Conservation (phyloP, 1,140 invertebrate species). For the Ips nitidus region DNA sequence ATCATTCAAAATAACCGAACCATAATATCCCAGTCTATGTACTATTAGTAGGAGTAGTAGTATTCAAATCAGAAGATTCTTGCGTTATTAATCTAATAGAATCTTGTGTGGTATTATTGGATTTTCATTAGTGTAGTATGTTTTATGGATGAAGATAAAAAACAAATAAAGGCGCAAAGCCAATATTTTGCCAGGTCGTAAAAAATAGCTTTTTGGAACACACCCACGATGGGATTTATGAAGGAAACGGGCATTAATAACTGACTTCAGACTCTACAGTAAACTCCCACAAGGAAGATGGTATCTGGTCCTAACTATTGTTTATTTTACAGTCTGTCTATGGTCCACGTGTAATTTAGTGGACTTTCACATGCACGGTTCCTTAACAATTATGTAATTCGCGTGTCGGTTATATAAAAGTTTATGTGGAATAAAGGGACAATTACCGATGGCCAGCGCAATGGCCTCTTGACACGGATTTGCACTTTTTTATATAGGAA, state of each 20-base stretch:
- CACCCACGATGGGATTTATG: constrained; percentile 25
- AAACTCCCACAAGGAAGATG: constrained; percentile 22
- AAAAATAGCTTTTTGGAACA: constrained; percentile 23
- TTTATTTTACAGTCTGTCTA: constrained; percentile 30
- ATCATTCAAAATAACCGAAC: too few species aligned
- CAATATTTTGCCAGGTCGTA: constrained; percentile 20
- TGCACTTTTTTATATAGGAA: constrained; percentile 8
- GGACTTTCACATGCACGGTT: constrained; percentile 21
- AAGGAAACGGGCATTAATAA: constrained; percentile 26
- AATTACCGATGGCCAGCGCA: constrained; percentile 26
- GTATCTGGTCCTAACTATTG: constrained; percentile 23
- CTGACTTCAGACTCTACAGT: constrained; percentile 14
- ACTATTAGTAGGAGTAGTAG: too few species aligned
- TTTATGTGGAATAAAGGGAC: constrained; percentile 26
- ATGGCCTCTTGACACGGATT: constrained; percentile 30
- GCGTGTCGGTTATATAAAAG: constrained; percentile 27
- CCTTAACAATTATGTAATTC: constrained; percentile 30
- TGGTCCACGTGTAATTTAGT: constrained; percentile 27
- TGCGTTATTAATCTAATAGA: too few species aligned
- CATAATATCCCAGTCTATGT: too few species aligned
- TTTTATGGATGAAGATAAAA: too few species aligned
- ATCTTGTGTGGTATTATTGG: too few species aligned
- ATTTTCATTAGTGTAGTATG: too few species aligned
- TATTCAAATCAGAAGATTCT: too few species aligned
- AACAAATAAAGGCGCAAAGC: neutral